Evolutionary conservation across 2,113 vertebrate species (phyloP).

Genomic region (Probosciger aterrimus): DNA sequence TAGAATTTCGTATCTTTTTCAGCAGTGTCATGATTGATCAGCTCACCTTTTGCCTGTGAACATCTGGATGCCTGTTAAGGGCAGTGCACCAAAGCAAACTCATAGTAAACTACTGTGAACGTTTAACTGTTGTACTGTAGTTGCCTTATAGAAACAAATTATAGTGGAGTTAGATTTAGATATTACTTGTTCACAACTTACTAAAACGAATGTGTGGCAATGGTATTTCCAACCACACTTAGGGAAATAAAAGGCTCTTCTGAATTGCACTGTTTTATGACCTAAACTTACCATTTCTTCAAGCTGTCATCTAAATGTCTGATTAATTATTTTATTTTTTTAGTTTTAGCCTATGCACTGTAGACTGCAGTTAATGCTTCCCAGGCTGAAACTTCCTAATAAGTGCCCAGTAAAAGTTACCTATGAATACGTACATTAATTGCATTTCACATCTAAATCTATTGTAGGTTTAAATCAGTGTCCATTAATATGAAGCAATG

Average conservation of each 20-base stretch:
- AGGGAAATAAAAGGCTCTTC: constrained; percentile 58
- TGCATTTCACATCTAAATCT: constrained; percentile 35
- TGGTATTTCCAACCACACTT: constrained; percentile 33
- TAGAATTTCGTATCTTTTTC: constrained; percentile 17
- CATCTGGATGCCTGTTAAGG: background rate
- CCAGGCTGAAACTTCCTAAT: constrained; percentile 15
- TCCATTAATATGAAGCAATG: constrained; percentile 63
- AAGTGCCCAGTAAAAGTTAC: background rate
- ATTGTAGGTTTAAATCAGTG: constrained; percentile 39
- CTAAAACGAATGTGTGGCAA: constrained; percentile 36
- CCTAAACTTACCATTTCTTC: constrained; percentile 24
- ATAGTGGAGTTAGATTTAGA: constrained; percentile 26
- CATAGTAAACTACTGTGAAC: constrained; percentile 54
- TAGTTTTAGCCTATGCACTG: constrained; percentile 48
- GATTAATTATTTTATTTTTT: constrained; percentile 27
- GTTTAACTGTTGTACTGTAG: constrained; percentile 51
- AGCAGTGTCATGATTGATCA: background rate
- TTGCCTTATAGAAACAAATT: constrained; percentile 39
- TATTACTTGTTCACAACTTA: constrained; percentile 8
- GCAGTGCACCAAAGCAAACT: constrained; percentile 55
- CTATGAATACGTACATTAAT: constrained; percentile 17
- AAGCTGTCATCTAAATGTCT: constrained; percentile 36
- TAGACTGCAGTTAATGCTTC: constrained; percentile 29
- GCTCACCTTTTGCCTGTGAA: background rate
- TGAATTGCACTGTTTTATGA: constrained; percentile 67